Percentiles rank a stretch among this genome's conserved stretches.
These are phyloP conservation scores for Oreotragus oreotragus DNA, from an alignment of 2,113 vertebrate species.

Conservation along the genomic window DNA sequence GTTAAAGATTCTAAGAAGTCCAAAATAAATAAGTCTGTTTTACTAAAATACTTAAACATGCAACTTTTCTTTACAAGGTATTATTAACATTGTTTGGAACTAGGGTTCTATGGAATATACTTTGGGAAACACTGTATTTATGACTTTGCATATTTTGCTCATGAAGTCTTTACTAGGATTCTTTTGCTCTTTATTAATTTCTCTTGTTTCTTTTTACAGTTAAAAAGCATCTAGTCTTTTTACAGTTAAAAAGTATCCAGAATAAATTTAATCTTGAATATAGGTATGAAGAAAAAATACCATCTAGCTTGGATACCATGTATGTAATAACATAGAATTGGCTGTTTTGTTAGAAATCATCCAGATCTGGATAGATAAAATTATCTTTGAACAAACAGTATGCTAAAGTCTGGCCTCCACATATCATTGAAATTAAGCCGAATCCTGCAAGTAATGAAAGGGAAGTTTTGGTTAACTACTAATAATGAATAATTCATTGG, in stretches of 20 bases:
- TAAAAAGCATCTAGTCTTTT: neutral
- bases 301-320: constrained; percentile 1
- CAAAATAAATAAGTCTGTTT: neutral
- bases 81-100: neutral
- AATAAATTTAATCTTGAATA: constrained; percentile 12
- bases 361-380: constrained; percentile 89
- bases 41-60: neutral
- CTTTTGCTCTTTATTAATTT: neutral
- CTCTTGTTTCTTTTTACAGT: neutral
- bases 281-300: neutral
- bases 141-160: neutral
- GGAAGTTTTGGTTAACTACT: constrained; percentile 57
- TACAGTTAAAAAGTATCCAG: neutral
- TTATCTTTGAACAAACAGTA: constrained; percentile 90
- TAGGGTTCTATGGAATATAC: neutral
- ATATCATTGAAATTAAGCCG: constrained; percentile 90
- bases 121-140: neutral
- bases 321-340: constrained; percentile 23
- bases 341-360: constrained; percentile 84
- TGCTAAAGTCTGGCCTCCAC: constrained; percentile 88
- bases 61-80: neutral
- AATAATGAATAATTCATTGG: constrained; percentile 73
- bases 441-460: constrained; percentile 81
- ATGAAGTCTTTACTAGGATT: neutral
- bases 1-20: neutral